A percentile compares a stretch with the other conserved stretches of the same genome.
Conservation (phyloP, 2,888 invertebrate genomes). For the Magallana nippona region DNA sequence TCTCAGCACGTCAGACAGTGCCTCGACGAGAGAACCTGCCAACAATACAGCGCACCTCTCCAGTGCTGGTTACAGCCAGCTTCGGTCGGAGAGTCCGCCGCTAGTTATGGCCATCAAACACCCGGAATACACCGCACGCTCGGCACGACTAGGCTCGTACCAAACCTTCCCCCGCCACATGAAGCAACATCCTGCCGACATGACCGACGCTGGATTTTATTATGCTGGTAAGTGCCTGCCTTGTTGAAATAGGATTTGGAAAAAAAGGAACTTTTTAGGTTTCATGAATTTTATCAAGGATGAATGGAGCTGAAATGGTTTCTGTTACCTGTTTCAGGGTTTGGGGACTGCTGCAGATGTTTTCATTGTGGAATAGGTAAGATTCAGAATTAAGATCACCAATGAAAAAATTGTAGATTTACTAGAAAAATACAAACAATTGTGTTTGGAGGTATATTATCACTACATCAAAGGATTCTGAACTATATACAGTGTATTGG, state of each 20-base stretch:
- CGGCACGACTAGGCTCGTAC: constrained; percentile 29
- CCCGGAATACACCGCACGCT: constrained; percentile 35
- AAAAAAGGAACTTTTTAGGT: neutral
- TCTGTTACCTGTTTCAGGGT: neutral
- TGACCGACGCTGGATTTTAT: constrained; percentile 46
- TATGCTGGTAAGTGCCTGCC: constrained; percentile 32
- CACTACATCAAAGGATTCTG: no score
- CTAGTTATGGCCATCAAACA: constrained; percentile 13
- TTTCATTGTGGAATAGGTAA: constrained; percentile 42
- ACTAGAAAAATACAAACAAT: no score
- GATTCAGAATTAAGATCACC: neutral
- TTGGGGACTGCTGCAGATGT: constrained; percentile 37
- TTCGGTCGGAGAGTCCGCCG: neutral
- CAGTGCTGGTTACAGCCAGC: neutral
- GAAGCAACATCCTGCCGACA: constrained; percentile 41
- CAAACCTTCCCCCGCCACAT: constrained; percentile 26
- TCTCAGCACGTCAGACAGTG: neutral
- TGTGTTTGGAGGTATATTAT: no score
- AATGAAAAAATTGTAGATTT: neutral
- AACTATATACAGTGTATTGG: no score
- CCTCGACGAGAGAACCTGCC: neutral
- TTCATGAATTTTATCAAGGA: no score
- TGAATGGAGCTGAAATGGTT: neutral
- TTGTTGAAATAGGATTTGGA: neutral
- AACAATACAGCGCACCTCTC: constrained; percentile 29